These are phyloP conservation scores for Drosophila orena DNA, from an alignment of 1,140 invertebrate species.

Conservation along the genomic window DNA sequence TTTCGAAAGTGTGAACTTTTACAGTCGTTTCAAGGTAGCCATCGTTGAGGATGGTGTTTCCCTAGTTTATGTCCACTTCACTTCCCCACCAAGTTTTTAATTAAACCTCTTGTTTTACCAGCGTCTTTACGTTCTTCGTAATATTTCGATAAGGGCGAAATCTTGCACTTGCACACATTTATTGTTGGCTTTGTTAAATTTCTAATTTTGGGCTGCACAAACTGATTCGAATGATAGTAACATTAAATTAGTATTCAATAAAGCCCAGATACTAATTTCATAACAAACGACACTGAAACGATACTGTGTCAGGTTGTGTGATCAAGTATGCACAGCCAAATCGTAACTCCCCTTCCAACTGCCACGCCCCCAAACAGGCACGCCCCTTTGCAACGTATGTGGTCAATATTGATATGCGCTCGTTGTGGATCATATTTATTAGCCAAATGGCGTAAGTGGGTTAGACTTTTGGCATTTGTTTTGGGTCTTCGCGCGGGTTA, in stretches of 20 bases:
- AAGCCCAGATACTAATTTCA: conserved; percentile 1
- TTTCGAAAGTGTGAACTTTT: conserved; percentile 55
- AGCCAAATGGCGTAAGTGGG: conserved; percentile 30
- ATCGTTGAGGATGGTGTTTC: conserved; percentile 18
- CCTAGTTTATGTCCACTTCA: conserved; percentile 26
- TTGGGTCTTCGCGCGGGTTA: conserved; percentile 31
- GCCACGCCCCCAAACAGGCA: neutral
- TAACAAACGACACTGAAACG: conserved; percentile 7
- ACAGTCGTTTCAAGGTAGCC: conserved; percentile 41
- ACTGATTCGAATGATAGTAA: neutral
- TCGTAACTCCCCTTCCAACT: neutral
- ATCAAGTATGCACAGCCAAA: neutral
- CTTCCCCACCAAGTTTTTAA: conserved; percentile 48
- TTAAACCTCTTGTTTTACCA: conserved; percentile 27
- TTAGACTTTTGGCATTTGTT: conserved; percentile 27
- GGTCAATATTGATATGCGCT: conserved; percentile 71
- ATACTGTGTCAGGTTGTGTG: conserved; percentile 9
- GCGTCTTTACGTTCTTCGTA: neutral
- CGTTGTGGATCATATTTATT: conserved; percentile 51
- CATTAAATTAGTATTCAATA: conserved; percentile 22
- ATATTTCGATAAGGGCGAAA: neutral
- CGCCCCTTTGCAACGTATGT: conserved; percentile 28
- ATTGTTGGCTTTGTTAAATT: no score
- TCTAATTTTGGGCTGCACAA: no score
- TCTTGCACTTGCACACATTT: no score